Evolutionary conservation across 1,140 invertebrate genomes (phyloP), one percentile per base, ranked within the genome.

Genomic region (Macrostomum lignano): DNA sequence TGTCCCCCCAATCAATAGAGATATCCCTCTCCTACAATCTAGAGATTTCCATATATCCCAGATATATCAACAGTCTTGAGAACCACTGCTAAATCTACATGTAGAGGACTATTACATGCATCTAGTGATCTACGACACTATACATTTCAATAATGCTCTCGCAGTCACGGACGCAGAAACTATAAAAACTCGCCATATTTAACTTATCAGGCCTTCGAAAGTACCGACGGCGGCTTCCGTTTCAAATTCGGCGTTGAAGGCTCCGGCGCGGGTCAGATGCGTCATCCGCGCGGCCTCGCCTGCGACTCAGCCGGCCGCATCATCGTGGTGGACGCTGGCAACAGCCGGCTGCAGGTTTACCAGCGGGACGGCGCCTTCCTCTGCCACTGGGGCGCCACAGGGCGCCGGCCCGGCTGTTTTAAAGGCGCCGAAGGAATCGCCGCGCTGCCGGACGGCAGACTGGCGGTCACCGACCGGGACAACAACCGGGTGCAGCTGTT

Each of bases 271-370:
- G 50, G 50, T 10, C 79, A 88, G 51, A 62, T 94, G 38, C 79
- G 91, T 49, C 78, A 88, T 60, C 86, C 88, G 7, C 79, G 91
- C 50, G 94, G 91, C 60, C 82, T 94, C 43, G 79, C 82, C 11
- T 79, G 94, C 9, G 88, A 96, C 54, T 78, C 86, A 48, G 74
- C 88, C 54, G 86, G 84, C 5, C 91, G 81, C 61, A 84, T 96
- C 45, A 68, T 84, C 39, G 82, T 98, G 5, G 84, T 79, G 2
- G 86, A 96, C 55, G 84, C 77, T 9, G 88, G 88, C 11, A 96
- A 96, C 62, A 94, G 94, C 55, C 68, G 88, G 17, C 78, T 96
- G 42, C 84, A 94, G 59, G 79, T 98, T 40, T 94, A 94, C 66
- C 42, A 49, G 22, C 41, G 44, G 2, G 46, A 51, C 29, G 51